Base-by-base conservation (phyloP, 2,888 invertebrate species). In the Willowsia nigromaculata region DNA sequence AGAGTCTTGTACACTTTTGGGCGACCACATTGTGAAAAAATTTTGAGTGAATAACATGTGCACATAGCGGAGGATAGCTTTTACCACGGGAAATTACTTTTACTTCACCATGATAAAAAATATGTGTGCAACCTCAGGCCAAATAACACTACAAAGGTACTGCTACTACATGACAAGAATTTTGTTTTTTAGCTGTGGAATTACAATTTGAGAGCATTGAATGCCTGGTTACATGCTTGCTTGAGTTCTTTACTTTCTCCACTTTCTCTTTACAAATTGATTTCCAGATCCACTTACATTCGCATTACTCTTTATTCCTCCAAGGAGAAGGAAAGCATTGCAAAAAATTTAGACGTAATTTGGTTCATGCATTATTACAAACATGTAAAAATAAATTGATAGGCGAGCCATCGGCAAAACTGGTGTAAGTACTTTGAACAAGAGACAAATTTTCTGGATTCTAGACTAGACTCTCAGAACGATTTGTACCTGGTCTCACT, bases 21-120 rank as follows among this genome's bases (percentile, higher is more conserved):
- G 22, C 30, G 13, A 53, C 56, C 22, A 33, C 56, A 56, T 56
- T 78, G n/a, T n/a, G n/a, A 78, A 78, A 50, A 76, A 74, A 37
- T 78, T 37, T 78, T 18, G 9, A 78, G 37, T 53, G 78, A 37
- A 78, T 56, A 78, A 78, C 78, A 78, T 53, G 33, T 78, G 37
- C 25, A 33, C 56, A 18, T 37, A 9, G 56, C n/a, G 37, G 3
- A 22, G 53, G 53, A 37, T 65, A 50, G 80, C 53, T 81, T 86
- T 88, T 81, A 88, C 88, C 59, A 59, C 71, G 56, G 71, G 74
- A 88, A 88, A 88, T 88, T 82, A 62, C 88, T 88, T 88, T 82
- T 82, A 88, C 76, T 88, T 82, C 37, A 62, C 30, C n/a, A 33
- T 88, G 76, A 71, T 86, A 86, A 81, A 86, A 86, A 68, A 68